Evolutionary conservation across 2,797 vertebrate species (phyloP).

Genomic region (Tragopan temminckii): DNA sequence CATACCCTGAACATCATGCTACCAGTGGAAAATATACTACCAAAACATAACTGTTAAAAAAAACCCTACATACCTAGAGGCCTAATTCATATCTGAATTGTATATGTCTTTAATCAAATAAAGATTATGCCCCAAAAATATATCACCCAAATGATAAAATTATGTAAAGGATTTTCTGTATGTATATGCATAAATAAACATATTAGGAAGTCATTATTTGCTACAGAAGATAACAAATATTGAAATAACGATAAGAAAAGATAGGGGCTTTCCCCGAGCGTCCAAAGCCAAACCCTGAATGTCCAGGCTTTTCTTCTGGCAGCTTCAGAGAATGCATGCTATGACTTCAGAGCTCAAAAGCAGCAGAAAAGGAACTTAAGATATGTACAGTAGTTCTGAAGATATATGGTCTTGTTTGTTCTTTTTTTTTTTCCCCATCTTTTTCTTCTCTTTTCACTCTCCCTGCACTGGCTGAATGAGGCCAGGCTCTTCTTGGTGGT

Average conservation of each 20-base stretch:
- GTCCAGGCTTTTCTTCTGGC: background rate
- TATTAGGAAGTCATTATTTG: accelerated
- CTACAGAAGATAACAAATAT: background rate
- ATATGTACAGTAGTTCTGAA: background rate
- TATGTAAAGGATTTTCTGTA: background rate
- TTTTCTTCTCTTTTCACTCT: background rate
- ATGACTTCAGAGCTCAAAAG: background rate
- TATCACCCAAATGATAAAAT: background rate
- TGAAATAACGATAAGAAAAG: background rate
- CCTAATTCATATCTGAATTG: too few relatives aligned
- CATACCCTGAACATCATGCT: too few relatives aligned
- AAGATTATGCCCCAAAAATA: background rate
- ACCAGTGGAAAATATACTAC: background rate
- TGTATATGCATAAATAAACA: background rate
- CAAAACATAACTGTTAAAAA: background rate
- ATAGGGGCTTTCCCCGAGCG: accelerated
- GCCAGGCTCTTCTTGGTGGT: too few relatives aligned
- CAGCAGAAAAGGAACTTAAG: accelerated
- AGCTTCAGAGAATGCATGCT: background rate
- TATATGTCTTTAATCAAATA: background rate
- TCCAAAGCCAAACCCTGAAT: background rate
- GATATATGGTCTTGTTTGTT: background rate
- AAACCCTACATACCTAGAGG: too few relatives aligned
- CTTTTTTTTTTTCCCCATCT: background rate
- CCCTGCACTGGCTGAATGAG: background rate